These are phyloP conservation scores for Dromiciops gliroides DNA, from an alignment of 2,113 vertebrate species.

Conservation along the genomic window DNA sequence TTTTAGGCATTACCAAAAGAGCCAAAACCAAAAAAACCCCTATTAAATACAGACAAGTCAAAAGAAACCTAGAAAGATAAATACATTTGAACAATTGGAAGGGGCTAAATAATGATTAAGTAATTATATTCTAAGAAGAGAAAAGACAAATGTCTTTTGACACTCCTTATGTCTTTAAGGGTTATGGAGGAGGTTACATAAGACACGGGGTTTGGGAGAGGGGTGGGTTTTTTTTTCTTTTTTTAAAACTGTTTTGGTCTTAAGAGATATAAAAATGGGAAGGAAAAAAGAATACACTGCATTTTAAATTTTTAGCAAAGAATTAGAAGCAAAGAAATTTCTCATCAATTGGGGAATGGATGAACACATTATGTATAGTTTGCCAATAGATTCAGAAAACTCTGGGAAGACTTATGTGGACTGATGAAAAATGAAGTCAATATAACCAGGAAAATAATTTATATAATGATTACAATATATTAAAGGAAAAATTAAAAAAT, in stretches of 20 bases:
- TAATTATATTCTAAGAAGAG: not conserved
- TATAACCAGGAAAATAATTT: no score
- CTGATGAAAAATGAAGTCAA: not conserved
- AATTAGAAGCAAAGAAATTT: not conserved
- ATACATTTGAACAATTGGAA: not conserved
- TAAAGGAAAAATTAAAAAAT: no score
- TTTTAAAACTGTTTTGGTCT: not conserved
- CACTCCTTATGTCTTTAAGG: not conserved
- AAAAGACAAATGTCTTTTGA: not conserved
- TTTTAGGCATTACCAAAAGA: not conserved
- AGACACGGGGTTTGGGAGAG: not conserved
- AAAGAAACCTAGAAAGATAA: not conserved
- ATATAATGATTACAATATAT: no score
- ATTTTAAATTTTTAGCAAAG: no score
- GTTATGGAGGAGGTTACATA: not conserved
- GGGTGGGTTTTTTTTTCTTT: not conserved
- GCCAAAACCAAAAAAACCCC: not conserved
- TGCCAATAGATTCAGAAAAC: not conserved
- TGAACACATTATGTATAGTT: not conserved
- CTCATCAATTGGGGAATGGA: not conserved
- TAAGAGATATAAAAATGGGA: not conserved
- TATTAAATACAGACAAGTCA: not conserved
- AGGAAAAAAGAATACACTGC: not conserved
- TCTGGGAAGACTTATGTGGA: not conserved
- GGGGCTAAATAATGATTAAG: not conserved